phyloP scores from a whole-genome alignment of 2,113 vertebrate genomes.

The Pelecanus crispus region DNA sequence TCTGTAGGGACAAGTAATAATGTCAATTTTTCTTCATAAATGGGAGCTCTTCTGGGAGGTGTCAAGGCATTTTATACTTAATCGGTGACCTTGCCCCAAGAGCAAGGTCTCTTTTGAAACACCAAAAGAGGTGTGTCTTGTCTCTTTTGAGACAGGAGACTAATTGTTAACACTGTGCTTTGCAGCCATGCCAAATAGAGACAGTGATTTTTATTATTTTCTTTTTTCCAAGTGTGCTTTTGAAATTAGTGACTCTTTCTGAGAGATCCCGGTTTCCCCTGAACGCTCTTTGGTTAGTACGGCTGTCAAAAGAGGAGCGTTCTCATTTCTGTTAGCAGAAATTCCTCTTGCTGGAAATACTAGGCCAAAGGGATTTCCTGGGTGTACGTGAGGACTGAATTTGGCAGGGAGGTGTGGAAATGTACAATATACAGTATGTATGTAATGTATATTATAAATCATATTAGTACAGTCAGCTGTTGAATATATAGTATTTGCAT shows the following conservation, averaged over 20 bases:
- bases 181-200: background rate
- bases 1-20: background rate
- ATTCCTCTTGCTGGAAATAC: conserved; percentile 27
- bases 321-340: background rate
- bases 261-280: background rate
- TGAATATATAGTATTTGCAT: conserved; percentile 1
- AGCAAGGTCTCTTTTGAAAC: background rate
- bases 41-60: background rate
- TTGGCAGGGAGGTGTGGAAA: conserved; percentile 53
- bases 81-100: background rate
- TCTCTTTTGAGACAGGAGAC: background rate
- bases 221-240: background rate
- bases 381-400: conserved; percentile 44
- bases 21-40: background rate
- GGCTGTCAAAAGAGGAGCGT: background rate
- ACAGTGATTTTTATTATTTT: background rate
- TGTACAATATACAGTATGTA: conserved; percentile 40
- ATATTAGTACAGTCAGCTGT: conserved; percentile 49
- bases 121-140: background rate
- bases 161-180: background rate
- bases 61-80: background rate
- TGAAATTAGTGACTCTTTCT: background rate
- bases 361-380: conserved; percentile 44
- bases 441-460: conserved; percentile 64
- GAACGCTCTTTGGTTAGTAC: background rate